Evolutionary conservation across 2,797 vertebrate genomes (phyloP), one percentile per base, ranked within the genome.

Genomic region (Pangasius mekongensis): DNA sequence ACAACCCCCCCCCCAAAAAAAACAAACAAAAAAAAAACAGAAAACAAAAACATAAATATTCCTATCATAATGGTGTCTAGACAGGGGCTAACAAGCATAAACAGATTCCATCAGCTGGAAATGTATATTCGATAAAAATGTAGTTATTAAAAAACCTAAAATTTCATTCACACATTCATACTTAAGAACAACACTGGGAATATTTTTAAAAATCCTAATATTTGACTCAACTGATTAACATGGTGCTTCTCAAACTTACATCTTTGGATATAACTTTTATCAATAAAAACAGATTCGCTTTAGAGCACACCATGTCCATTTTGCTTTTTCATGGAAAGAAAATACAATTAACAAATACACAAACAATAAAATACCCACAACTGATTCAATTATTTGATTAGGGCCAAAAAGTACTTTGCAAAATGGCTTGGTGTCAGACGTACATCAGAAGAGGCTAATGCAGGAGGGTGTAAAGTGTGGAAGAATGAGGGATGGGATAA

Each of bases 311-410:
- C 58, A 4, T 54, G 47, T 58, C 69, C 54, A 60, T 76, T 89
- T 86, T 77, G 71, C 58, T 43, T 54, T 49, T 82, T 64, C 84
- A 76, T 89, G 78, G 56, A 86, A 85, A 81, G 66, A 83, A 86
- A 86, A 62, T 30, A 86, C 84, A 89, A 89, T 89, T 89, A 89
- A 89, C 85, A 89, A 89, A 89, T 83, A 83, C 81, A 74, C 71
- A 84, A 76, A 89, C 54, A 89, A 82, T 73, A 82, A 89, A 67
- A 85, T 80, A 49, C 47, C 82, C 80, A 83, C 78, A 82, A 86
- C 67, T 86, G 88, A 89, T 89, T 89, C 88, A 87, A 89, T 89
- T 87, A 89, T 89, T 87, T 89, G 88, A 89, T 89, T 89, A 89
- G 73, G 81, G 81, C 66, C 16, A 80, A 83, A 89, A 60, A 47